Conservation (phyloP, 53 echinoderm and acorn worm species). For the Antedon mediterranea region DNA sequence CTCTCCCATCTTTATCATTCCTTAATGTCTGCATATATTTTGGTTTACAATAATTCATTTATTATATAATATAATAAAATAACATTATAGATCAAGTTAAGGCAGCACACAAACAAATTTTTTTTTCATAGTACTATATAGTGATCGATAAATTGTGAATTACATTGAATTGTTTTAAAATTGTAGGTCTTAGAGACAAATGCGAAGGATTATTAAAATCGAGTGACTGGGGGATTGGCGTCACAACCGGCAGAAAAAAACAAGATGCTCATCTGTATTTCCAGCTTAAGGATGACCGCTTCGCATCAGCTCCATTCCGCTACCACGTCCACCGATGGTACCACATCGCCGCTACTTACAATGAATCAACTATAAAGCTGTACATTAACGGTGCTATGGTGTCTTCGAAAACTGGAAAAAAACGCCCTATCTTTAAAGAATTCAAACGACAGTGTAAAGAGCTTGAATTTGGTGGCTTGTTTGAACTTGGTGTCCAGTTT, state of each 20-base stretch:
- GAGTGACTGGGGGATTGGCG: constrained; percentile 69
- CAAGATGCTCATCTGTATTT: constrained; percentile 46
- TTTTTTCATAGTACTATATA: too few relatives aligned
- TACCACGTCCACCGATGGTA: constrained; percentile 64
- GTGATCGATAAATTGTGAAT: too few relatives aligned
- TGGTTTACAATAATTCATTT: too few relatives aligned
- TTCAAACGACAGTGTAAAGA: constrained; percentile 57
- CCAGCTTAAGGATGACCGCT: constrained; percentile 57
- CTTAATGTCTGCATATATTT: too few relatives aligned
- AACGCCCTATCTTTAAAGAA: constrained; percentile 49
- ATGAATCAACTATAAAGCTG: constrained; percentile 48
- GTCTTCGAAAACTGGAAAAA: constrained; percentile 25
- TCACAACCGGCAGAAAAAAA: constrained; percentile 14
- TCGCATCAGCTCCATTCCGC: constrained; percentile 21
- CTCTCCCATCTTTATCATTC: too few relatives aligned
- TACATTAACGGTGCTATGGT: constrained; percentile 76
- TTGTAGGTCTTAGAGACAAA: not conserved
- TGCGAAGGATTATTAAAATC: too few relatives aligned
- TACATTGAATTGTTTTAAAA: too few relatives aligned
- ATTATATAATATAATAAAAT: too few relatives aligned
- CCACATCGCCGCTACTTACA: constrained; percentile 69
- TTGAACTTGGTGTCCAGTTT: constrained; percentile 20
- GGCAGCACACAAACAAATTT: too few relatives aligned
- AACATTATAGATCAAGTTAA: too few relatives aligned
- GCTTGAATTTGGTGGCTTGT: constrained; percentile 59